Conservation (phyloP, 2,888 invertebrate genomes). For the Eilema depressum region DNA sequence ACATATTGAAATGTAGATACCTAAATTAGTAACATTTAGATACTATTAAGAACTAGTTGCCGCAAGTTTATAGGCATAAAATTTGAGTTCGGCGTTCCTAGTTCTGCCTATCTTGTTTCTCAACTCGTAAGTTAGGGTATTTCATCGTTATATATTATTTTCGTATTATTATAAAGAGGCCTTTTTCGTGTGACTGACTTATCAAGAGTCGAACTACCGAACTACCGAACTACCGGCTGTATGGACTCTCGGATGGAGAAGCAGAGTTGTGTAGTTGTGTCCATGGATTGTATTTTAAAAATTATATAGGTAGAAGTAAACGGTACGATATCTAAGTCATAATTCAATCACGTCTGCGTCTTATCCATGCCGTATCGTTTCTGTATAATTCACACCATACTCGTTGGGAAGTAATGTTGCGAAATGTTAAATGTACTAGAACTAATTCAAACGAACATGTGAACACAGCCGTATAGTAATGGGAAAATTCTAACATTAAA, state of each 20-base stretch:
- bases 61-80: neutral
- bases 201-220: neutral
- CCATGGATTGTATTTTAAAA: neutral
- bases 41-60: neutral
- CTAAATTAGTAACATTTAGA: too few relatives aligned
- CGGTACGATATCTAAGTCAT: too few relatives aligned
- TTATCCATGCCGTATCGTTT: too few relatives aligned
- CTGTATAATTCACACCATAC: neutral
- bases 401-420: neutral
- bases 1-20: neutral
- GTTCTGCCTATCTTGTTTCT: too few relatives aligned
- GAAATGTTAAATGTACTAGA: neutral
- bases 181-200: too few relatives aligned
- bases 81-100: neutral
- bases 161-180: neutral
- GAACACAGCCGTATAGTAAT: neutral
- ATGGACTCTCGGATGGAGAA: neutral
- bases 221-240: too few relatives aligned
- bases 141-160: neutral
- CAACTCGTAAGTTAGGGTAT: neutral
- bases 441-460: slow-evolving; percentile 1
- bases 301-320: too few relatives aligned
- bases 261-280: neutral
- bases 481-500: neutral
- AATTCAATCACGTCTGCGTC: too few relatives aligned